A percentile compares a stretch with the other conserved stretches of the same genome.
phyloP scores from a whole-genome alignment of 2,888 invertebrate genomes.

The Myopa tessellatipennis region DNA sequence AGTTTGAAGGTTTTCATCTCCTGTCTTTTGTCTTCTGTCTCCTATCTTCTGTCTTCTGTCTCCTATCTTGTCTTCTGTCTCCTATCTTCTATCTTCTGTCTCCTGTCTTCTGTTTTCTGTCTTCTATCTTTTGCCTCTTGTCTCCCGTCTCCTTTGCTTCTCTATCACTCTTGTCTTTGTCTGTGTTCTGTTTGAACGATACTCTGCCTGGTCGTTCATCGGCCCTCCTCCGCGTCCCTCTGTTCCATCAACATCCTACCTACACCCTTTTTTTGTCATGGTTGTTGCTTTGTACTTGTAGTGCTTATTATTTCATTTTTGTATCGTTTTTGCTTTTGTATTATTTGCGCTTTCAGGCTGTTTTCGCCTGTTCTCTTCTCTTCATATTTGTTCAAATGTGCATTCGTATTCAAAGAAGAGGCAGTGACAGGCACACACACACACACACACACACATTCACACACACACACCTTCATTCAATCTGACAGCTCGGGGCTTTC shows the following conservation, averaged over 20 bases:
- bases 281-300: neutral
- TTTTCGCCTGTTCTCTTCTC: too few species aligned
- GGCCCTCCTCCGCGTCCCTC: too few species aligned
- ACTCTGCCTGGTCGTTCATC: too few species aligned
- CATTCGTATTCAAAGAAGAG: neutral
- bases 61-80: too few species aligned
- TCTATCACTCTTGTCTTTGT: too few species aligned
- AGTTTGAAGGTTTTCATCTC: too few species aligned
- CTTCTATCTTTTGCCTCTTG: neutral
- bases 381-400: neutral
- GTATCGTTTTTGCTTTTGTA: neutral
- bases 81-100: too few species aligned
- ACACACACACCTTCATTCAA: neutral
- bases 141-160: neutral
- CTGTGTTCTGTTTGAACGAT: too few species aligned
- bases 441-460: neutral
- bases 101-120: neutral
- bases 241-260: too few species aligned
- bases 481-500: neutral
- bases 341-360: neutral
- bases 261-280: neutral
- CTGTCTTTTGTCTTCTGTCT: too few species aligned
- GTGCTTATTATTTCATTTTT: slow-evolving; percentile 1
- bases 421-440: neutral
- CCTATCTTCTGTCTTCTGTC: too few species aligned